Evolutionary conservation across 1,140 invertebrate species (phyloP).

Genomic region (Heterodera carotae): DNA sequence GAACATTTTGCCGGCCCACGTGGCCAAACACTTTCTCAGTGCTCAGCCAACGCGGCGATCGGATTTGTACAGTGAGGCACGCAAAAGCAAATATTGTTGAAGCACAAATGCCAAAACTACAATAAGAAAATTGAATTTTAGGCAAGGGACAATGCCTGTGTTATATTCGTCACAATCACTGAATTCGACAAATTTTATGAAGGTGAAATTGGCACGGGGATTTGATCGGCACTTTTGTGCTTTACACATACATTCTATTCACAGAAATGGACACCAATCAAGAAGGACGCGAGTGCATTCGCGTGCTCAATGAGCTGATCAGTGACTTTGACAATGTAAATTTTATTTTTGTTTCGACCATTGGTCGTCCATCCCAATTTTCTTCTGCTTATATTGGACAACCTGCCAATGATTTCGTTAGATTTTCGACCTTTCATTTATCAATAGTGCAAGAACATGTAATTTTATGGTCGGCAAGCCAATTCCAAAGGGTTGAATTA

Average conservation of each 20-base stretch:
- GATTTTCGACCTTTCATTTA: too few relatives aligned
- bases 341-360: too few relatives aligned
- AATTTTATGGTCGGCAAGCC: too few relatives aligned
- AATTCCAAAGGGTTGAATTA: too few relatives aligned
- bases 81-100: not conserved
- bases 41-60: constrained; percentile 50
- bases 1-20: constrained; percentile 88
- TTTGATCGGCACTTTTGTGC: constrained; percentile 66
- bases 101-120: not conserved
- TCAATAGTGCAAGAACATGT: too few relatives aligned
- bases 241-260: not conserved
- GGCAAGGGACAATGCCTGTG: constrained; percentile 80
- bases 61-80: constrained; percentile 48
- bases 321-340: constrained; percentile 88
- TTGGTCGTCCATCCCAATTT: too few relatives aligned
- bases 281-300: constrained; percentile 86
- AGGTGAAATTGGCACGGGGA: not conserved
- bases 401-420: too few relatives aligned
- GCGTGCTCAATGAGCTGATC: constrained; percentile 95
- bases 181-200: constrained; percentile 94
- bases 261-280: constrained; percentile 85
- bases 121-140: constrained; percentile 43
- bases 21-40: constrained; percentile 83
- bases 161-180: constrained; percentile 89
- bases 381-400: too few relatives aligned